A percentile compares a stretch with the other conserved stretches of the same genome.
Evolutionary conservation across 2,113 vertebrate species (phyloP).

Genomic region (Piaya cayana): DNA sequence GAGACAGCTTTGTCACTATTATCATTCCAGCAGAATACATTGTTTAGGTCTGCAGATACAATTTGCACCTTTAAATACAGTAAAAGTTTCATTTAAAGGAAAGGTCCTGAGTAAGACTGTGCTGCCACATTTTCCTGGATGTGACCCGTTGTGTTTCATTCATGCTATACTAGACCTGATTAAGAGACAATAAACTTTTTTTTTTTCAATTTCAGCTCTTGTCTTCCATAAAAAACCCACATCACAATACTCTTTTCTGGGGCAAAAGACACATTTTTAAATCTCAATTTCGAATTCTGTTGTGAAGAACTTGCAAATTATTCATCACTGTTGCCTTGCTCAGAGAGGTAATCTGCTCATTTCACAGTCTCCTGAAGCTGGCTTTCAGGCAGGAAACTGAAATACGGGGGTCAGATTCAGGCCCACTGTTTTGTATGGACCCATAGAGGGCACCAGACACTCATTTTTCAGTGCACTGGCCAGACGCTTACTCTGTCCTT

Average conservation of each 20-base stretch:
- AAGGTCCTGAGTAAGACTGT: background rate
- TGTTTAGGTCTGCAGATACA: background rate
- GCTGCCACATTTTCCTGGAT: background rate
- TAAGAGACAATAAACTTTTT: background rate
- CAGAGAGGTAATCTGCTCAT: background rate
- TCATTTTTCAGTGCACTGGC: constrained; percentile 31
- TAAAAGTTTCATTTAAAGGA: background rate
- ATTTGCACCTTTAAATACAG: background rate
- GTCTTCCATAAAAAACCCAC: background rate
- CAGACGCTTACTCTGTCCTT: background rate
- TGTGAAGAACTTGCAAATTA: background rate
- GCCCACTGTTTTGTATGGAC: background rate
- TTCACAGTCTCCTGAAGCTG: background rate
- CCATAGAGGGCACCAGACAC: constrained; percentile 69
- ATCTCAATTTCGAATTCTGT: background rate
- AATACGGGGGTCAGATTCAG: background rate
- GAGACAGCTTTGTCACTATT: background rate
- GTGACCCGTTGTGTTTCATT: background rate
- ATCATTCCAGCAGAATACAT: background rate
- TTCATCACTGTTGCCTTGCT: background rate
- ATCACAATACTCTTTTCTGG: background rate
- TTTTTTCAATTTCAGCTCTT: background rate
- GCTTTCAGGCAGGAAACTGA: background rate
- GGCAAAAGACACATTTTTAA: background rate
- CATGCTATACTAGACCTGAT: background rate